phyloP scores from a whole-genome alignment of 2,797 vertebrate species.

The Melanotaenia trifasciata region DNA sequence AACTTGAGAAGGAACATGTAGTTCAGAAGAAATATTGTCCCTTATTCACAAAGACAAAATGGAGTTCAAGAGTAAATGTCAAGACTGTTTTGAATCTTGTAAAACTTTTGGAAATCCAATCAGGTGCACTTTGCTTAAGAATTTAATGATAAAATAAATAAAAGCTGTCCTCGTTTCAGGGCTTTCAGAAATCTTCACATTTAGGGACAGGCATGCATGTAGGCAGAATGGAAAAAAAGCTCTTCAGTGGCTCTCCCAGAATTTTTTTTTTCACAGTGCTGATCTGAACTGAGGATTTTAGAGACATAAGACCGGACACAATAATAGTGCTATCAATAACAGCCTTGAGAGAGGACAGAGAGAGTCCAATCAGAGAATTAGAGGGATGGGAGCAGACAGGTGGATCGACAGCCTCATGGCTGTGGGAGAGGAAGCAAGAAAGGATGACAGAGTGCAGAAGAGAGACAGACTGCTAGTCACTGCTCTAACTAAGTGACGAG shows the following conservation, averaged over 20 bases:
- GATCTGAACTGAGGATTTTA: conserved; percentile 66
- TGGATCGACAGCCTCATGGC: conserved; percentile 72
- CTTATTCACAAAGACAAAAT: conserved; percentile 65
- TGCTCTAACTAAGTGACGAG: conserved; percentile 61
- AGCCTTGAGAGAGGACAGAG: conserved; percentile 55
- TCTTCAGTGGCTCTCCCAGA: conserved; percentile 39
- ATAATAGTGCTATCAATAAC: conserved; percentile 78
- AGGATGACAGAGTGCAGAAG: conserved; percentile 46
- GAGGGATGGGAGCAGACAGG: conserved; percentile 65
- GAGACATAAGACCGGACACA: conserved; percentile 68
- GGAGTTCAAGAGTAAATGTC: conserved; percentile 47
- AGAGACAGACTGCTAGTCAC: conserved; percentile 57
- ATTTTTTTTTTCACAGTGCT: conserved; percentile 59
- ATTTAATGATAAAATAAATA: conserved; percentile 36
- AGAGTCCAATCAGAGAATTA: conserved; percentile 76
- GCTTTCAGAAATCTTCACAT: conserved; percentile 11
- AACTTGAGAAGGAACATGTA: conserved; percentile 51
- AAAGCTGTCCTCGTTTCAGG: conserved; percentile 25
- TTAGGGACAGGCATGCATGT: conserved; percentile 4
- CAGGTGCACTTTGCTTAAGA: conserved; percentile 37
- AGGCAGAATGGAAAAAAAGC: not conserved
- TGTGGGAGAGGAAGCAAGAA: conserved; percentile 39
- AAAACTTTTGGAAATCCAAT: conserved; percentile 58
- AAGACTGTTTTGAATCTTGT: conserved; percentile 55
- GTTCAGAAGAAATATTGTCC: conserved; percentile 61